Base-by-base conservation (phyloP, 23 tunicate species). In the Corella eumyota region DNA sequence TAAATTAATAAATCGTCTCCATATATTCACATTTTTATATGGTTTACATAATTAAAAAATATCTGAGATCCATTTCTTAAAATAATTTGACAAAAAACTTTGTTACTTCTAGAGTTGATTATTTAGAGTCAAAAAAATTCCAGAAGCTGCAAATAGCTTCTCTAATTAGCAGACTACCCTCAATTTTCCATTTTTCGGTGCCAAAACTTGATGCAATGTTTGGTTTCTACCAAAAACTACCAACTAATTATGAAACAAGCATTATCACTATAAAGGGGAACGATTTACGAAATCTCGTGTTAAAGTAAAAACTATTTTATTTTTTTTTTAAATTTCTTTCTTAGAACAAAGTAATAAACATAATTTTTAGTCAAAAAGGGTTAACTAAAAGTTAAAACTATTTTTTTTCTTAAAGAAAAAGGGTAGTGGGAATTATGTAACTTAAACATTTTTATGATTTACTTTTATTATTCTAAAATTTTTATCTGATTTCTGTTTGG, bases 201-300 rank as follows among this genome's bases (percentile, higher is more conserved):
- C 51, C 45, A 7, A 63, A 50, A 33, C 51, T 84, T 27, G 94
- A 84, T 69, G 83, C 78, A 11, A 70, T 75, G 30, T 67, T 84
- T 44, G 94, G 94, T 4, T 75, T 74, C 50, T 84, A 62, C 36
- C 94, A 84, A 58, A 75, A 64, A 20, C 46, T 84, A 6, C 83
- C 83, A 0, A 75, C 94, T 6, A 75, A 75, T 32, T 67, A 33
- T 30, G 58, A 60, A 21, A 49, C 47, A 3, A 45, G 60, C 28
- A 57, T 61, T 26, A 75, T 84, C 24, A 49, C 51, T 26, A 75
- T 69, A 29, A 22, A 55, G 11, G 80, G 62, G n/a, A 36, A 62
- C 13, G 67, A 69, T 21, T 26, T 84, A 19, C 55, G 77, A 34
- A 77, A 40, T 19, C 56, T 84, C 6, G 70, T 84, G 23, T 33